Base-by-base conservation (phyloP, 1,140 invertebrate species). In the Drosophila ogumai region DNA sequence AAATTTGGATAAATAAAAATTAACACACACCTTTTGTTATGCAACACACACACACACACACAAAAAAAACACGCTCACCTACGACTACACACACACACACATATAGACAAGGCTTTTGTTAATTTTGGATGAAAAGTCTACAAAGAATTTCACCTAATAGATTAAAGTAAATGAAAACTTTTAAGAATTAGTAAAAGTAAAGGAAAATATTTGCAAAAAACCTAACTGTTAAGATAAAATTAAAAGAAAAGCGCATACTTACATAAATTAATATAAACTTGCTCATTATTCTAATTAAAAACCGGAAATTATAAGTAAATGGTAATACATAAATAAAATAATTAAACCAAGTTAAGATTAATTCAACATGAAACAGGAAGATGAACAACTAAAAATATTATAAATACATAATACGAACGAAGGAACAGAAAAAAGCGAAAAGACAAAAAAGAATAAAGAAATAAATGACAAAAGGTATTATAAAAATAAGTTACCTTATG, bases 251-350 rank as follows among this genome's bases (percentile, higher is more conserved):
- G 66, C 44, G 75, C 75, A 81, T 86, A 87, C 69, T 75, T 87
- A 86, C 84, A 85, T 86, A 87, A 76, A 76, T 82, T 82, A 87
- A 80, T 74, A 86, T 80, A 74, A 87, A 87, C 73, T 87, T 87
- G 82, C 82, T 87, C 79, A 87, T 87, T 80, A 87, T 69, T 87
- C 84, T 82, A 82, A 79, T 87, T 80, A 87, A 75, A 76, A 82
- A 87, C 69, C 52, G 47, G 68, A 82, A 74, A 82, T 74, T 65
- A 74, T 67, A 78, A 81, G 71, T 81, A 75, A 87, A 75, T 75
- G 61, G 82, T 86, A 75, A 86, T 76, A 79, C 79, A 79, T 86
- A 86, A 85, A 86, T 85, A 85, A 80, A 65, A 80, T 63, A 80
- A 71, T 64, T 66, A 75, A 85, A 73, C 54, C 63, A 85, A 72